Evolutionary conservation across 2,113 vertebrate genomes (phyloP).

Genomic region (Hippocampus comes): DNA sequence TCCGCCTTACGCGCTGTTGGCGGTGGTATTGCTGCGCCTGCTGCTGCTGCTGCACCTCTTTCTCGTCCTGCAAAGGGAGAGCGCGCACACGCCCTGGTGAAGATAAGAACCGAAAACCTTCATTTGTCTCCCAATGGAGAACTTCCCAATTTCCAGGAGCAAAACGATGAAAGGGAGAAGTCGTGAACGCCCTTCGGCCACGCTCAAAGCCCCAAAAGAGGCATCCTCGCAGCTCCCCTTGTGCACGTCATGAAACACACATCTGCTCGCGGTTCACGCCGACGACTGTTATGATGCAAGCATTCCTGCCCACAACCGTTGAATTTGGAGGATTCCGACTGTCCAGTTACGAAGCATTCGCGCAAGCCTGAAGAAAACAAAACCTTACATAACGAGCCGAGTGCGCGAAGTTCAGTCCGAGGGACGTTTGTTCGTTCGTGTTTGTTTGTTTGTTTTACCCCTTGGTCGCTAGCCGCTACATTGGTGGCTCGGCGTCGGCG

Average conservation of each 20-base stretch:
- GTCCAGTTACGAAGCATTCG: no score
- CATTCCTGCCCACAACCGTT: no score
- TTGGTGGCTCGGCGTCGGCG: neutral
- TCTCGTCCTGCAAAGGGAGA: conserved; percentile 39
- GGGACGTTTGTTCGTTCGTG: neutral
- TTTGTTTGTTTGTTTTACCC: no score
- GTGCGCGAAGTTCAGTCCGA: neutral
- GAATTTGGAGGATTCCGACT: no score
- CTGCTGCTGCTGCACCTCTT: neutral
- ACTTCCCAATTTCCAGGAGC: no score
- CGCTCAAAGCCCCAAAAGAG: conserved; percentile 22
- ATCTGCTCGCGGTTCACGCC: conserved; percentile 25
- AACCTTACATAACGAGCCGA: neutral
- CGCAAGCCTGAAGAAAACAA: neutral
- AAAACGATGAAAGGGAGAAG: no score
- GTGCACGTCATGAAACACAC: conserved; percentile 3
- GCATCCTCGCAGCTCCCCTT: conserved; percentile 9
- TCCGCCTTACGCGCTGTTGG: conserved; percentile 17
- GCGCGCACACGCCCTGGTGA: conserved; percentile 3
- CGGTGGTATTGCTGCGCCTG: conserved; percentile 29
- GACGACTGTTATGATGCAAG: neutral
- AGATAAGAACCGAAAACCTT: neutral
- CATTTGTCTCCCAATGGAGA: no score
- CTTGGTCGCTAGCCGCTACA: neutral
- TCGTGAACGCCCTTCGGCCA: conserved; percentile 9